Base-by-base conservation (phyloP, 2,888 invertebrate species). In the Thecophora atra region DNA sequence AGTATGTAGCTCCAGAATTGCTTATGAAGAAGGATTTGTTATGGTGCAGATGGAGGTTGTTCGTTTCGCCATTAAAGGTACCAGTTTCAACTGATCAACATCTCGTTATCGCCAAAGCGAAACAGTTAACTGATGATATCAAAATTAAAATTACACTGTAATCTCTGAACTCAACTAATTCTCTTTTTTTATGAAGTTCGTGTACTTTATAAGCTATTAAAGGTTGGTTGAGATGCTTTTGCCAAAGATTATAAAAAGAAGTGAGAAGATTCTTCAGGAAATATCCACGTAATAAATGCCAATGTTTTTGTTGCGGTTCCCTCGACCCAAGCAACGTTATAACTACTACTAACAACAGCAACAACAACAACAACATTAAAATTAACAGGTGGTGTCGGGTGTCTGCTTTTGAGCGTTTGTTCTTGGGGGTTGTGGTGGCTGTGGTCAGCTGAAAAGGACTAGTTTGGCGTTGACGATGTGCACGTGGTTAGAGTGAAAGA, bases 401-500 rank as follows among this genome's bases (percentile, higher is more conserved):
- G 37, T 37, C 37, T 37, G 11, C 37, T 37, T 6, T 6, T 8
- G 11, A 11, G 37, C 7, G n/a, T n/a, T n/a, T n/a, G n/a, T n/a
- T n/a, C n/a, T n/a, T n/a, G n/a, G n/a, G n/a, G n/a, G n/a, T n/a
- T n/a, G n/a, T n/a, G n/a, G n/a, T n/a, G 51, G 0, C 51, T 15
- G 19, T n/a, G 17, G 54, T 6, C 3, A 1, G 54, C n/a, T n/a
- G 54, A 21, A 54, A 24, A 19, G 54, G 19, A 24, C 4, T 54
- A 24, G 54, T 54, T 54, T 54, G 54, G 54, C 54, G 54, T 24
- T 54, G 54, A 54, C 54, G 11, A n/a, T 71, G 62, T 64, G 66
- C 52, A 51, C 42, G 62, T 42, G 56, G 19, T 72, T 68, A 11
- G 56, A 58, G 47, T 56, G 24, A 15, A 19, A 37, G 17, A 47